Evolutionary conservation across 2,888 invertebrate species (phyloP), one percentile per base, ranked within the genome.

Genomic region (Pimpla rufipes): DNA sequence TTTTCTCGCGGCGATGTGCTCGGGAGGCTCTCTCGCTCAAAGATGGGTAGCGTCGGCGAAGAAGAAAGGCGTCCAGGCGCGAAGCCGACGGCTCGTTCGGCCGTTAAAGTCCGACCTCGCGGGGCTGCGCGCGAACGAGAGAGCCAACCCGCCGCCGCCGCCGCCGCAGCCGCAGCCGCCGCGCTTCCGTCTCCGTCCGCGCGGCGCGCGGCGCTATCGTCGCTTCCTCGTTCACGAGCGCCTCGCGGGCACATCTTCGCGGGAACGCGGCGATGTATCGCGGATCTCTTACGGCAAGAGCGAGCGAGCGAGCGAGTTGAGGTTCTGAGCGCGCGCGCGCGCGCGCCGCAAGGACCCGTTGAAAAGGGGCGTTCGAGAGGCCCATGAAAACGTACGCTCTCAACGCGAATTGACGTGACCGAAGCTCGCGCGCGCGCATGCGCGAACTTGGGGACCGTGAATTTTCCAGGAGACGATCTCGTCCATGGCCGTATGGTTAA

Each of bases 1-100:
- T 77, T 59, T 74, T 75, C 70, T 50, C 3, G 40, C 62, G 80
- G 70, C 47, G 68, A 62, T 59, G 47, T 47, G 66, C 29, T n/a
- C n/a, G n/a, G n/a, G n/a, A 67, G 68, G 18, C n/a, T 8, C 59
- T 64, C 55, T 62, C 37, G 21, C 64, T 83, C 64, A 79, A 85
- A 85, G 85, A 85, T 85, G 85, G 83, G 85, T 86, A 86, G 87
- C 87, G 87, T 87, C 87, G 87, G 87, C 87, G 79, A 87, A 87
- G 87, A 85, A 87, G 83, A 87, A 87, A 87, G 85, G 81, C 71
- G 71, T 85, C 81, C 83, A 81, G 85, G 87, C 87, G 87, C 85
- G 87, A 87, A 87, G 83, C 85, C 81, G 86, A 85, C 85, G 83
- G 83, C 75, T 83, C 83, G 84, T 83, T 76, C 83, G 81, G 83